Base-by-base conservation (phyloP, 2,888 invertebrate species). In the Chalcosyrphus nemorum region DNA sequence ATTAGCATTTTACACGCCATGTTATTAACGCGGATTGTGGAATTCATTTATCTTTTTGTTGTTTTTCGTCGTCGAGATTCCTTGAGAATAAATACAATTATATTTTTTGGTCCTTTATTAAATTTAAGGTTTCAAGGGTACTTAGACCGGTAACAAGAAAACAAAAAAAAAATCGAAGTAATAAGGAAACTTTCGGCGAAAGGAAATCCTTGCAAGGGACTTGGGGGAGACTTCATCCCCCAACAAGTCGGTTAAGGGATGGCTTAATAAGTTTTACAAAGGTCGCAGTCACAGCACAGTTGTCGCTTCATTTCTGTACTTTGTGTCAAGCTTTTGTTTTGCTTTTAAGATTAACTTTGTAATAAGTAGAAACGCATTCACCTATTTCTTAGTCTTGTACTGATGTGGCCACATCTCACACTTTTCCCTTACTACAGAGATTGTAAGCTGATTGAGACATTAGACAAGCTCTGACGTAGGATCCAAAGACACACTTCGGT, bases 1-100 rank as follows among this genome's bases (percentile, higher is more conserved):
- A 81, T 81, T 81, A 81, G 61, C 81, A 75, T 75, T 81, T 68
- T 75, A 75, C 75, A 41, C 45, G 35, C 59, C 68, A 47, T 75
- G 80, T 59, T 74, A 61, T 80, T 66, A 66, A 66, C 59, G 66
- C 59, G 80, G 80, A 80, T 74, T 74, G 68, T 41, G 61, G 54
- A 74, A 81, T 68, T 74, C 38, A 68, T 80, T 74, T 74, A 59
- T 45, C 45, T 68, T 17, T 77, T 59, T n/a, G n/a, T n/a, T n/a
- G n/a, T n/a, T 54, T 54, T 70, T 77, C 56, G 15, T 35, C 43
- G 68, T 47, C 15, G 35, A 43, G 77, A 59, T 77, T 59, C 54
- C 11, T n/a, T 27, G 32, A 11, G n/a, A 45, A 74, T 38, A 68
- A 65, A 70, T 54, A 54, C 21, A 68, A 68, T 65, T 76, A 61